Percentiles rank a stretch among this genome's conserved stretches.
Conservation (phyloP, 2,888 invertebrate genomes). For the Lasiommata megera region DNA sequence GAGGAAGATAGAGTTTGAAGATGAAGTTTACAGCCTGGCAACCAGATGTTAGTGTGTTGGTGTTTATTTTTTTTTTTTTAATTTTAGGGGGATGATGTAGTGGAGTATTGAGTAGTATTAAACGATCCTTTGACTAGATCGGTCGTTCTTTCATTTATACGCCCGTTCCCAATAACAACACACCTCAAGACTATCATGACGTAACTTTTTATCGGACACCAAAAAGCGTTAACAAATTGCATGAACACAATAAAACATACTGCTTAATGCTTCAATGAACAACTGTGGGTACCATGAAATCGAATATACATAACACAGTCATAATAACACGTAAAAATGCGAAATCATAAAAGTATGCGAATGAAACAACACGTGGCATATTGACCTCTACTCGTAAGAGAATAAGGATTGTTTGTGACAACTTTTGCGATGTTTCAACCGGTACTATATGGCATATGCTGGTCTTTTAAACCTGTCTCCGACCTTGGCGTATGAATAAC, state of each 20-base stretch:
- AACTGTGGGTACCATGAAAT: background rate
- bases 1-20: too few relatives aligned
- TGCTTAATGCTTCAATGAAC: background rate
- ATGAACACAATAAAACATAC: background rate
- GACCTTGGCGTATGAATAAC: slow-evolving; percentile 56
- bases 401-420: background rate
- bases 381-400: background rate
- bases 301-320: background rate
- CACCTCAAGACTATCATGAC: too few relatives aligned
- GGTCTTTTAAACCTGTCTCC: slow-evolving; percentile 54
- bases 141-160: too few relatives aligned
- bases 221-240: background rate
- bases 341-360: background rate
- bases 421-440: slow-evolving; percentile 4
- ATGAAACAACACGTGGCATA: background rate
- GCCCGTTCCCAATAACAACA: too few relatives aligned
- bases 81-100: too few relatives aligned
- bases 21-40: too few relatives aligned
- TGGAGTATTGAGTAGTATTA: too few relatives aligned
- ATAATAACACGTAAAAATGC: slow-evolving; percentile 1
- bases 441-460: slow-evolving; percentile 17
- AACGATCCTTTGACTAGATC: too few relatives aligned
- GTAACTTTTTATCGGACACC: too few relatives aligned
- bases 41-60: too few relatives aligned
- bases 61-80: too few relatives aligned